Evolutionary conservation across 92 coral and sea anemone species (phyloP).

Genomic region (Zoanthus sociatus): DNA sequence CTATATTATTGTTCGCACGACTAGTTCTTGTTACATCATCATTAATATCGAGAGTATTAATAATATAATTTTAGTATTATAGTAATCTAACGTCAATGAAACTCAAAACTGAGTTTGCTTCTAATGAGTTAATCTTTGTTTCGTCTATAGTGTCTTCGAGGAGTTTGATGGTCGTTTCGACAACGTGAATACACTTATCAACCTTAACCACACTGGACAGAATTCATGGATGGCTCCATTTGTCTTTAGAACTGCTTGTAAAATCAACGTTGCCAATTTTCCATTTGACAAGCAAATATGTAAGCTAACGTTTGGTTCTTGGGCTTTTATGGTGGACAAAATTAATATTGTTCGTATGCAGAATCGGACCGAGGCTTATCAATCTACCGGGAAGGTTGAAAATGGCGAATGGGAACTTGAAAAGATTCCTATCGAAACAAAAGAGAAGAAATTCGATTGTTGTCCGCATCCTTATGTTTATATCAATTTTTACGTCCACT

Average conservation of each 20-base stretch:
- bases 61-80: background rate
- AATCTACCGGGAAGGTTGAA: slow-evolving; percentile 63
- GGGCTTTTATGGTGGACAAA: slow-evolving; percentile 59
- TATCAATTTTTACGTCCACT: slow-evolving; percentile 63
- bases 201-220: slow-evolving; percentile 58
- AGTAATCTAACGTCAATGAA: background rate
- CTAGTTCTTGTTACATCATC: too few relatives aligned
- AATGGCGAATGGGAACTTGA: slow-evolving; percentile 88
- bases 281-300: slow-evolving; percentile 81
- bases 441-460: slow-evolving; percentile 54
- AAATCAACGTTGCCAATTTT: slow-evolving; percentile 74
- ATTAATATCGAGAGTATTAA: too few relatives aligned
- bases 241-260: slow-evolving; percentile 81
- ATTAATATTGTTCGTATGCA: slow-evolving; percentile 52
- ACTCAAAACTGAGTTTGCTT: background rate
- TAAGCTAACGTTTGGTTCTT: slow-evolving; percentile 81
- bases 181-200: slow-evolving; percentile 75
- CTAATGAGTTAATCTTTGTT: background rate
- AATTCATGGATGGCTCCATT: slow-evolving; percentile 87
- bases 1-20: too few relatives aligned
- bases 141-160: slow-evolving; percentile 76
- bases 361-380: slow-evolving; percentile 33
- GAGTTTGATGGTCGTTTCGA: slow-evolving; percentile 91
- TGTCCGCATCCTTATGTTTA: slow-evolving; percentile 74
- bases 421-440: slow-evolving; percentile 48